These are phyloP conservation scores for Melanocharis versteri DNA, from an alignment of 2,113 vertebrate genomes.

Conservation along the genomic window DNA sequence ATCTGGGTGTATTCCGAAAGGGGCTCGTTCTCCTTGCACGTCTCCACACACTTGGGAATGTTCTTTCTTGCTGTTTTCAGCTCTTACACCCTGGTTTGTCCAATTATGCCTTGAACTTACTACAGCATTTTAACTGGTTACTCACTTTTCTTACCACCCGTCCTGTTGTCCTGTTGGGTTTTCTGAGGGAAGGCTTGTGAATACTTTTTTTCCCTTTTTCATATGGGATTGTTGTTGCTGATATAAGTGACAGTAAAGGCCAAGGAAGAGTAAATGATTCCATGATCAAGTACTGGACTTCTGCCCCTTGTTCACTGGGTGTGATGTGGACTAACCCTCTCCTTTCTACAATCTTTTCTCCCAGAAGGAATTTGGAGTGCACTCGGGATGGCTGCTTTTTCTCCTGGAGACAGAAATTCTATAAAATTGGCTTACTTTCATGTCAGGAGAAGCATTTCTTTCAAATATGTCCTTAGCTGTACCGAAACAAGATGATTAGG, in stretches of 20 bases:
- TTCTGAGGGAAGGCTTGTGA: background rate
- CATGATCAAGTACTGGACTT: background rate
- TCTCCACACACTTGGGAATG: too few species aligned
- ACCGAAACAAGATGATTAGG: background rate
- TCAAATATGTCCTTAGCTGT: background rate
- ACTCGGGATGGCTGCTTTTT: background rate
- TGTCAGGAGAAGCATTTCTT: background rate
- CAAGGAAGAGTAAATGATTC: background rate
- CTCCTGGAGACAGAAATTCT: background rate
- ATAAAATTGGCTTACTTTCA: background rate
- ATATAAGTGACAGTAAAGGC: background rate
- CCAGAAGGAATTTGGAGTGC: background rate
- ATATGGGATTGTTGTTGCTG: background rate
- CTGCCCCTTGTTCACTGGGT: background rate
- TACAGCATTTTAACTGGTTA: background rate
- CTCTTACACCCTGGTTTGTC: accelerated
- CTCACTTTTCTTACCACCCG: accelerated
- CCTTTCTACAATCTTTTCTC: background rate
- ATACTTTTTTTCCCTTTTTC: background rate
- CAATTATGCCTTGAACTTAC: background rate
- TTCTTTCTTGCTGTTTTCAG: background rate
- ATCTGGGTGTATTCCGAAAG: background rate
- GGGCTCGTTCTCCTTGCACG: accelerated
- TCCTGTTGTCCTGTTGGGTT: background rate
- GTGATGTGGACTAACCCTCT: background rate